These are phyloP conservation scores for Axis porcinus DNA, from an alignment of 2,113 vertebrate genomes.

Conservation along the genomic window DNA sequence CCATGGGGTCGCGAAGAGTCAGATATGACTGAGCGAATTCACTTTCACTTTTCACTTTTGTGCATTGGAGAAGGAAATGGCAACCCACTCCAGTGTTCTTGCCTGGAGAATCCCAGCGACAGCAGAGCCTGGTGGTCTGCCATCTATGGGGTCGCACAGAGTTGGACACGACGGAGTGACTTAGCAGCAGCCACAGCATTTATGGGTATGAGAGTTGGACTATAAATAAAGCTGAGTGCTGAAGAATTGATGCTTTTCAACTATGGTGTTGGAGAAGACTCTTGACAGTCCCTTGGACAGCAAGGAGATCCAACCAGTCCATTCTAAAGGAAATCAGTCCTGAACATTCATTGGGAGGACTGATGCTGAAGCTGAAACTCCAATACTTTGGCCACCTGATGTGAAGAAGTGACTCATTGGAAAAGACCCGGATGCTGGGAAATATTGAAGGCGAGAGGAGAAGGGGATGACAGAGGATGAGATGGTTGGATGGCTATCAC, in stretches of 20 bases:
- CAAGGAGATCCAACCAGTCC: background rate
- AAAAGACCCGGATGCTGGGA: background rate
- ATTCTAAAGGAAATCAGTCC: background rate
- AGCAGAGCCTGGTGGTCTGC: background rate
- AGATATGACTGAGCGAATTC: rapidly evolving
- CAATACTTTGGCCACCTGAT: background rate
- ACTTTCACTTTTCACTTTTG: background rate
- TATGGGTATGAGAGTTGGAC: background rate
- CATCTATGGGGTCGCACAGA: background rate
- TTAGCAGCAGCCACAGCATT: background rate
- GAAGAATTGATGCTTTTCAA: background rate
- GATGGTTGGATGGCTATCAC: background rate
- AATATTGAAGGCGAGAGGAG: background rate
- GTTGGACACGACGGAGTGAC: rapidly evolving
- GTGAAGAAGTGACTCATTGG: background rate
- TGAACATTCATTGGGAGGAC: background rate
- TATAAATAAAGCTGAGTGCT: background rate
- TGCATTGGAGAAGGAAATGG: background rate
- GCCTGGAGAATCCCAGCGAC: background rate
- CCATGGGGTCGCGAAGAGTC: rapidly evolving
- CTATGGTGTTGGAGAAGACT: background rate
- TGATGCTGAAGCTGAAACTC: background rate
- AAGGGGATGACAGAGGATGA: background rate
- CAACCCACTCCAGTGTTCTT: background rate
- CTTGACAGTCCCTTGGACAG: background rate